Base-by-base conservation (phyloP, 2,797 vertebrate species). In the Euphonia xanthogaster region DNA sequence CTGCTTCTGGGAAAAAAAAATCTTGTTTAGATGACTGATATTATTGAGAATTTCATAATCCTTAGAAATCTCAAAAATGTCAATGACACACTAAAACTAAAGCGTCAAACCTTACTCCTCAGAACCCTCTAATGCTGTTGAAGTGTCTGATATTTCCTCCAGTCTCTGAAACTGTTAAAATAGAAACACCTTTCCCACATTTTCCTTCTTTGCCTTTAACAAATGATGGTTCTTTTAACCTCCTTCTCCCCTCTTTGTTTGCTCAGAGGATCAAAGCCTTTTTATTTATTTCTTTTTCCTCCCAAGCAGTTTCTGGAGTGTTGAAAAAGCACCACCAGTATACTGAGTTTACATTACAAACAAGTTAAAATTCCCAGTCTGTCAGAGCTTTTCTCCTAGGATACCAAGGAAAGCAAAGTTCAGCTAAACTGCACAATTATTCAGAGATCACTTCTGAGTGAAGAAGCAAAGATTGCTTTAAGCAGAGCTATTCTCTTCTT, bases 341-440 rank as follows among this genome's bases (percentile, higher is more conserved):
- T 96, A 94, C 93, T 66, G 95, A 95, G 96, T 98, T 97, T 97
- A 97, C 91, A 91, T 97, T 97, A 95, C 96, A 97, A 97, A 97
- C 95, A 97, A 98, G 96, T 93, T 96, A 97, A 97, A 97, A 98
- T 98, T 97, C 97, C 94, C 97, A 96, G 94, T 95, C 97, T 96
- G 91, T 94, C 94, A 97, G 95, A 96, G 91, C 93, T 95, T 96
- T 97, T 97, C 97, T 98, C 98, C 96, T 97, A 97, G 97, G 98
- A 97, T 97, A 97, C 97, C 68, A 68, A 92, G 92, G 88, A 96
- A 97, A 96, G 93, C 93, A 96, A 97, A 98, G 96, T 97, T 98
- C 96, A 97, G 91, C 92, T 97, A 95, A 98, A 96, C 61, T 86
- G 91, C 76, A 89, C 97, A 96, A 96, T 97, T 98, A 97, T 98